Conservation (phyloP, 2,888 invertebrate species). For the Tinea trinotella region DNA sequence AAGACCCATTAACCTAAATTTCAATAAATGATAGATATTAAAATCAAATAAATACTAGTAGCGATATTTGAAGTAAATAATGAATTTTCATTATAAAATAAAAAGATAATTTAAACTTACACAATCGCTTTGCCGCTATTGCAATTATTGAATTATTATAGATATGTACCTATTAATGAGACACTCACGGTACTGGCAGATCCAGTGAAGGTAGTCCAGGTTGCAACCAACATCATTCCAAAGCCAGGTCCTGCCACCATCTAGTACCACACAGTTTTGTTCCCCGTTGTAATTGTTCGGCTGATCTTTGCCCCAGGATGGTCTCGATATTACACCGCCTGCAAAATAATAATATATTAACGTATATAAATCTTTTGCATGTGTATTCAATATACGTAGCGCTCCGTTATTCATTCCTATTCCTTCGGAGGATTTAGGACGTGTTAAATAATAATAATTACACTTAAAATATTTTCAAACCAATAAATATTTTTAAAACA, state of each 20-base stretch:
- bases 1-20: no score
- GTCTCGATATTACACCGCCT: slow-evolving; percentile 85
- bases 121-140: neutral
- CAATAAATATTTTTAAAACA: neutral
- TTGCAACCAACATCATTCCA: slow-evolving; percentile 97
- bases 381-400: no score
- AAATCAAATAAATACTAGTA: no score
- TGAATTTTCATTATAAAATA: no score
- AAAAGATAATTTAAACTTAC: no score
- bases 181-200: slow-evolving; percentile 91
- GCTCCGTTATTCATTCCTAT: no score
- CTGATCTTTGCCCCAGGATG: slow-evolving; percentile 94
- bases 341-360: slow-evolving; percentile 12
- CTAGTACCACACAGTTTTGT: slow-evolving; percentile 94
- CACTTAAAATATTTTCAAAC: neutral
- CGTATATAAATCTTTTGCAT: no score
- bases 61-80: no score
- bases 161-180: slow-evolving; percentile 65
- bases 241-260: slow-evolving; percentile 90
- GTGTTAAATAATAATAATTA: no score
- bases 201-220: slow-evolving; percentile 93
- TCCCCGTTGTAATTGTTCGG: slow-evolving; percentile 97
- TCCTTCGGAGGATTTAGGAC: no score
- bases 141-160: slow-evolving; percentile 16
- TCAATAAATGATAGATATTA: no score